Base-by-base conservation (phyloP, 2,797 vertebrate species). In the Argyrosomus regius region DNA sequence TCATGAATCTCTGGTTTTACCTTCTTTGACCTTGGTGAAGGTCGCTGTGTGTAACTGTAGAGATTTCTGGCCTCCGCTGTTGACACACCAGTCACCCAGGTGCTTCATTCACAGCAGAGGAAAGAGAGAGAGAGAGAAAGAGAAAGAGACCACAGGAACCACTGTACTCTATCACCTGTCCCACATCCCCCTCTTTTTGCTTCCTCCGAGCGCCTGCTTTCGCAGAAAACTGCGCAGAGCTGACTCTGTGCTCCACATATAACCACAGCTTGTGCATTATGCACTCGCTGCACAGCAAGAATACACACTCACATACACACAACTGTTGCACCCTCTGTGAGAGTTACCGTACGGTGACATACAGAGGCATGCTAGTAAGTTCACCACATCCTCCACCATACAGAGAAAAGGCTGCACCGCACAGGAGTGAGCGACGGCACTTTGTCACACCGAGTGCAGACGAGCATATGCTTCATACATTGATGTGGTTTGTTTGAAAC, bases 331-430 rank as follows among this genome's bases (percentile, higher is more conserved):
- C 75, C 74, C 39, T 71, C 72, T 68, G 58, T 72, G 3, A 77
- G 54, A 82, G 43, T 86, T 80, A 83, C 45, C 35, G 77, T 70
- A 81, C 5, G 43, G 72, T 73, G 75, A 77, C 60, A 75, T 77
- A 79, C 70, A 6, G 70, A 87, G 83, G 57, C 78, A 28, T 84
- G 81, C 71, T 75, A 67, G 81, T 89, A 76, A 81, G 57, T 72
- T 87, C 78, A 91, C 91, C 91, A 92, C 90, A 92, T 93, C 91
- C 91, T 93, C 85, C 76, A 82, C 75, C 77, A 6, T 92, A 87
- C 93, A 74, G 83, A 90, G 91, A 92, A 91, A 82, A 57, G 35
- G 72, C 70, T 77, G 81, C 88, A 86, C 84, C 85, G 8, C 85
- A 86, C 75, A 53, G 71, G 62, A 80, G 53, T 50, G 58, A 81